phyloP scores from a whole-genome alignment of 2,797 vertebrate species.

The Sebastes nivosus region DNA sequence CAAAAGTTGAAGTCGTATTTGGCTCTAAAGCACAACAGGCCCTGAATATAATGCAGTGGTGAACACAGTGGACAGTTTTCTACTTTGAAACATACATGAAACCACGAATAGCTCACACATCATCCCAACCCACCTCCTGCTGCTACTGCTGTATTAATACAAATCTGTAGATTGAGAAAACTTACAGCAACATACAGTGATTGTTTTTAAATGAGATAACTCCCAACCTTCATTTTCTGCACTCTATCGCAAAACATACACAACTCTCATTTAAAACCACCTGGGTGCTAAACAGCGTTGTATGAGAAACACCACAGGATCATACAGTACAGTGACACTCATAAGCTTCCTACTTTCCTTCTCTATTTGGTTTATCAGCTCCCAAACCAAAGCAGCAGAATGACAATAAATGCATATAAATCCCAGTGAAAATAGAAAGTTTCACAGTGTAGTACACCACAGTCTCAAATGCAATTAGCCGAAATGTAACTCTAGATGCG shows the following conservation, averaged over 20 bases:
- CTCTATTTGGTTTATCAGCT: constrained; percentile 19
- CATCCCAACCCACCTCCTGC: constrained; percentile 12
- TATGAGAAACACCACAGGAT: constrained; percentile 15
- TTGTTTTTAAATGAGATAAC: constrained; percentile 12
- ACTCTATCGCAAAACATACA: constrained; percentile 34
- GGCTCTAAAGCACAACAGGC: constrained; percentile 45
- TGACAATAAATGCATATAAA: constrained; percentile 39
- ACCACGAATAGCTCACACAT: constrained; percentile 13
- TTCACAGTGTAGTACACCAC: constrained; percentile 57
- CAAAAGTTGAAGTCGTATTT: constrained; percentile 55
- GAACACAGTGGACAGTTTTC: constrained; percentile 3
- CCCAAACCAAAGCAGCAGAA: constrained; percentile 36
- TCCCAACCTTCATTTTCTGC: background rate
- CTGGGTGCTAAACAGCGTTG: constrained; percentile 2
- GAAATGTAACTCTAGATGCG: background rate
- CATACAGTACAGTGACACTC: constrained; percentile 33
- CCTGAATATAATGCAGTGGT: constrained; percentile 38
- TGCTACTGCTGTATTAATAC: constrained; percentile 22
- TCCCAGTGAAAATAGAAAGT: constrained; percentile 38
- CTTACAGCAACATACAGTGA: constrained; percentile 20
- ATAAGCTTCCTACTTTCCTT: constrained; percentile 27
- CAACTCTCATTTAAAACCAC: constrained; percentile 11
- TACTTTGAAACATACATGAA: constrained; percentile 37
- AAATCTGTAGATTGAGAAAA: constrained; percentile 30
- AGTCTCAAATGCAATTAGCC: constrained; percentile 16